Percentiles rank a stretch among this genome's conserved stretches.
Evolutionary conservation across 2,113 vertebrate genomes (phyloP).

Genomic region (Coreoperca whiteheadi): DNA sequence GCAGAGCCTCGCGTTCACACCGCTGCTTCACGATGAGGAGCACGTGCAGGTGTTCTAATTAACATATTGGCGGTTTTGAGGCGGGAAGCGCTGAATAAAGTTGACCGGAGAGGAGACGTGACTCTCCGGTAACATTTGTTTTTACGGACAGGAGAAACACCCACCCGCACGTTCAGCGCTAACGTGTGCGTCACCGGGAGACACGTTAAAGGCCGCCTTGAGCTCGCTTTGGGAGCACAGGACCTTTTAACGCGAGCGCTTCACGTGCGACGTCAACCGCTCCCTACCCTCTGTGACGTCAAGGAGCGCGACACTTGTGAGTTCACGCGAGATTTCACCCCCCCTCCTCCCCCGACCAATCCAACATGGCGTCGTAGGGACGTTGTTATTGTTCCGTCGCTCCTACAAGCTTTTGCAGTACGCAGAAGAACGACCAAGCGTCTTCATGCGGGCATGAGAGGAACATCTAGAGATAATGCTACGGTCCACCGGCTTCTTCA

Average conservation of each 20-base stretch:
- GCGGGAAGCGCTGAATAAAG: neutral
- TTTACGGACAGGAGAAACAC: too few species aligned
- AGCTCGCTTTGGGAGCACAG: neutral
- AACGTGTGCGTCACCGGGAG: accelerated
- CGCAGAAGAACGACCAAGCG: neutral
- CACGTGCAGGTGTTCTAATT: neutral
- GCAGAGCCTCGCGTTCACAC: accelerated
- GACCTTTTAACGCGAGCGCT: accelerated
- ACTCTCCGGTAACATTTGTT: too few species aligned
- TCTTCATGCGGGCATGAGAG: slow-evolving; percentile 77
- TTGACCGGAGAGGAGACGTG: accelerated
- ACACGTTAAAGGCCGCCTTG: neutral
- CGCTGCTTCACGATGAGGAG: neutral
- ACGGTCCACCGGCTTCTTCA: slow-evolving; percentile 93
- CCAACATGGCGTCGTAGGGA: slow-evolving; percentile 84
- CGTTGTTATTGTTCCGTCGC: slow-evolving; percentile 82
- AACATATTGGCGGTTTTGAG: neutral
- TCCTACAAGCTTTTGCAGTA: slow-evolving; percentile 34
- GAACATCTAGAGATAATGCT: slow-evolving; percentile 84
- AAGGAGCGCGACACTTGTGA: slow-evolving; percentile 16
- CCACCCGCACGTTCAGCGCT: neutral
- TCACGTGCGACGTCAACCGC: accelerated
- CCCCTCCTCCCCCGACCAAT: slow-evolving; percentile 13
- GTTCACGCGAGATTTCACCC: slow-evolving; percentile 47
- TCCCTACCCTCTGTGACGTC: slow-evolving; percentile 52